Base-by-base conservation (phyloP, 2,113 vertebrate genomes). In the Ornithorhynchus anatinus region DNA sequence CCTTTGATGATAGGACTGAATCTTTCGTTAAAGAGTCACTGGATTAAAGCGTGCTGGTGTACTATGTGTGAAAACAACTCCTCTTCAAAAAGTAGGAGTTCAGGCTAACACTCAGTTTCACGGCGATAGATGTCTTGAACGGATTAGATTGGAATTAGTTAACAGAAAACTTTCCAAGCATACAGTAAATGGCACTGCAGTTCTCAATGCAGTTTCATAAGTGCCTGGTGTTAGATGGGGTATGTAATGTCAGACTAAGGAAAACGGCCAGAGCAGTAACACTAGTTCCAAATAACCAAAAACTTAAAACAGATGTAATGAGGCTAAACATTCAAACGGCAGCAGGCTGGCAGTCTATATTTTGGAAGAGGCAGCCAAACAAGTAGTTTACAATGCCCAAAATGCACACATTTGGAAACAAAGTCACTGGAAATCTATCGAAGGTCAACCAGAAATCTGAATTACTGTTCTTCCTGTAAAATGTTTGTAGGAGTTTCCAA, bases 271-370 rank as follows among this genome's bases (percentile, higher is more conserved):
- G 74, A 11, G 27, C 75, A 59, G 40, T 40, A 62, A 73, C 88
- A 77, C 42, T 74, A 59, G 77, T 86, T 84, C 66, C 69, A 88
- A 69, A 73, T 33, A 79, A 37, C 48, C 44, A 79, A 64, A 66
- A 91, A 82, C 51, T 82, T 85, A 72, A 57, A 87, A 53, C 53
- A 88, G 59, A 85, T 57, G 38, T 52, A 86, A 86, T 67, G 67
- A 87, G 61, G 27, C 69, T 40, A 72, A 80, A 79, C 67, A 66
- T 22, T 39, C 25, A 70, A 81, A 16, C 65, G 29, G 65, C 59
- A 72, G 79, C 25, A 54, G 6, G 59, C 3, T 68, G 50, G 66
- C 79, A 75, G 52, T 23, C 40, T 39, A 78, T 64, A 57, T 19
- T 69, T 9, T 37, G 22, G 75, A 72, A 15, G 65, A 42, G 25